phyloP scores from a whole-genome alignment of 2,113 vertebrate genomes.

The Centropristis striata region DNA sequence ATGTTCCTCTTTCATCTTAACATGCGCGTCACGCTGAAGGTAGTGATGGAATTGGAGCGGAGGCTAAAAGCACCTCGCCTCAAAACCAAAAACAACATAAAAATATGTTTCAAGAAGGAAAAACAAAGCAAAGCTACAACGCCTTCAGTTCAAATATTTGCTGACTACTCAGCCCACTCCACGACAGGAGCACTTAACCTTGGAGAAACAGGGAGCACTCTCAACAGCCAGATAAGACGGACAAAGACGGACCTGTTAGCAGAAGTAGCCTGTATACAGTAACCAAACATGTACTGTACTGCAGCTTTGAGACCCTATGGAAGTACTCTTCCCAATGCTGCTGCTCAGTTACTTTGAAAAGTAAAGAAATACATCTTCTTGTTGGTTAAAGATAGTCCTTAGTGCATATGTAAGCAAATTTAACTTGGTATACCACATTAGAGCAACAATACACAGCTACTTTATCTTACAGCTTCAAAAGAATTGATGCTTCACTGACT shows the following conservation, averaged over 20 bases:
- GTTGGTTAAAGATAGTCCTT: too few relatives aligned
- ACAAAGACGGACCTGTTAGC: constrained; percentile 42
- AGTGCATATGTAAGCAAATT: too few relatives aligned
- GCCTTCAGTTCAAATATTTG: constrained; percentile 64
- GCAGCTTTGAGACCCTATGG: neutral
- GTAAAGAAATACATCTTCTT: neutral
- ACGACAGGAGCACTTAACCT: constrained; percentile 45
- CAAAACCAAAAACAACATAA: neutral
- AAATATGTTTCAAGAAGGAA: neutral
- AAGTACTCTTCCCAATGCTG: neutral
- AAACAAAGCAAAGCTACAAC: constrained; percentile 34
- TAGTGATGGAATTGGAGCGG: neutral
- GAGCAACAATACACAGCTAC: too few relatives aligned
- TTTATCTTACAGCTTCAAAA: too few relatives aligned
- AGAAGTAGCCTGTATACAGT: neutral
- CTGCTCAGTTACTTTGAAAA: neutral
- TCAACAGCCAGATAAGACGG: constrained; percentile 34
- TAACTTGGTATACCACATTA: too few relatives aligned
- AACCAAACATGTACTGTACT: neutral
- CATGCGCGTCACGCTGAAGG: neutral
- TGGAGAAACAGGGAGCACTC: constrained; percentile 27
- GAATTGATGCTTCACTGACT: too few relatives aligned
- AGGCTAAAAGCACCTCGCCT: neutral
- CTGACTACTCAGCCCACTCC: constrained; percentile 27
- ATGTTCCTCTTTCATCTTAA: neutral